Conservation (phyloP, 2,113 vertebrate species). For the Ceyx melanurus region DNA sequence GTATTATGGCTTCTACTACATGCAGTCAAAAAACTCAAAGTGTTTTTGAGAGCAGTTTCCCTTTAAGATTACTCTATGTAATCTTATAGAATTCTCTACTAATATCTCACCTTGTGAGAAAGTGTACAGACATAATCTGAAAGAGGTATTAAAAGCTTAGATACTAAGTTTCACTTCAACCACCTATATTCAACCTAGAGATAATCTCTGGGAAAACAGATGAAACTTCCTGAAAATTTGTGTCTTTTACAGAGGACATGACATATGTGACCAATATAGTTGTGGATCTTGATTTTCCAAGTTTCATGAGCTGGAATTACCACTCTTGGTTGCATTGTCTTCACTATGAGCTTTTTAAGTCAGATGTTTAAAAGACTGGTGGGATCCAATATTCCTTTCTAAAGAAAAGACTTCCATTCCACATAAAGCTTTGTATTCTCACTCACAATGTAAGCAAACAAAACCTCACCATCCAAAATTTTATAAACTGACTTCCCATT, state of each 20-base stretch:
- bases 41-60: neutral
- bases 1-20: neutral
- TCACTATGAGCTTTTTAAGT: neutral
- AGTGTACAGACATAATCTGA: neutral
- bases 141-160: neutral
- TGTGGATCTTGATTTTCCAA: neutral
- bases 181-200: neutral
- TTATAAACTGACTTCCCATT: neutral
- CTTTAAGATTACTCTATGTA: neutral
- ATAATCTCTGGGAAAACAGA: neutral
- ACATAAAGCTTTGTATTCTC: neutral
- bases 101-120: neutral
- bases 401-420: neutral
- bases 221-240: neutral
- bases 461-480: neutral
- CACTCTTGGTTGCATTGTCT: neutral
- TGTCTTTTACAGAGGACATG: neutral
- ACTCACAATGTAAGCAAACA: neutral
- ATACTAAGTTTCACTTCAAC: neutral
- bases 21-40: neutral
- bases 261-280: neutral
- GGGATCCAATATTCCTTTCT: neutral
- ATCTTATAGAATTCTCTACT: neutral
- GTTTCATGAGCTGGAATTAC: neutral
- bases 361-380: neutral